Evolutionary conservation across 2,888 invertebrate genomes (phyloP).

Genomic region (Nomada flava): DNA sequence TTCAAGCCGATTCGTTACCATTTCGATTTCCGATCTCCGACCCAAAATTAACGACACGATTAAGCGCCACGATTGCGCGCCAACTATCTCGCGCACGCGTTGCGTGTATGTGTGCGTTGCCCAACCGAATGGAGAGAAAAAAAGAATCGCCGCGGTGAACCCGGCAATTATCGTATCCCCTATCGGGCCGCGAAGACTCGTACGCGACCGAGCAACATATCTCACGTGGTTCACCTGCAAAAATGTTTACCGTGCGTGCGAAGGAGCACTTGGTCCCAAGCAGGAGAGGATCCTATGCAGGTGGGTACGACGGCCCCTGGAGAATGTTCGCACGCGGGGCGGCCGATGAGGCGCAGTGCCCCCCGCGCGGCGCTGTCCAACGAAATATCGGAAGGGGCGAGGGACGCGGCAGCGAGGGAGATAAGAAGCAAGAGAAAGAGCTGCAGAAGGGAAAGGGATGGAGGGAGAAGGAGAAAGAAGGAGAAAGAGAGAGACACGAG

Average conservation of each 20-base stretch:
- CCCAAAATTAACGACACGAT: too few species aligned
- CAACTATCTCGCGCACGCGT: neutral
- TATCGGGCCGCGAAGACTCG: constrained; percentile 2
- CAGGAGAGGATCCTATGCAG: constrained; percentile 61
- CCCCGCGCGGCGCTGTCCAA: constrained; percentile 34
- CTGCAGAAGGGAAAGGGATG: constrained; percentile 12
- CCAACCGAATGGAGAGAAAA: neutral
- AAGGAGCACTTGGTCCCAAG: constrained; percentile 61
- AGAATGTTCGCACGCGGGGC: constrained; percentile 63
- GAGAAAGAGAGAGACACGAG: neutral
- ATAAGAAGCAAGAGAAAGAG: constrained; percentile 17
- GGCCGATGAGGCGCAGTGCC: constrained; percentile 55
- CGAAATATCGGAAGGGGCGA: constrained; percentile 56
- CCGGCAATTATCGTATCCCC: constrained; percentile 29
- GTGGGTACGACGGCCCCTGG: constrained; percentile 71
- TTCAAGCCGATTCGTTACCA: neutral
- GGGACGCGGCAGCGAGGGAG: constrained; percentile 9
- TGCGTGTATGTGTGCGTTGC: too few species aligned
- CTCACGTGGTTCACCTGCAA: constrained; percentile 66
- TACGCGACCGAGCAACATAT: constrained; percentile 46
- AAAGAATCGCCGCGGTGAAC: constrained; percentile 8
- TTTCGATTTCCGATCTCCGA: too few species aligned
- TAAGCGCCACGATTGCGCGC: neutral
- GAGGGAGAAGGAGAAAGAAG: neutral
- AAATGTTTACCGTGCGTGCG: constrained; percentile 69